These are phyloP conservation scores for Sinosuthora webbiana DNA, from an alignment of 2,113 vertebrate species.

Conservation along the genomic window DNA sequence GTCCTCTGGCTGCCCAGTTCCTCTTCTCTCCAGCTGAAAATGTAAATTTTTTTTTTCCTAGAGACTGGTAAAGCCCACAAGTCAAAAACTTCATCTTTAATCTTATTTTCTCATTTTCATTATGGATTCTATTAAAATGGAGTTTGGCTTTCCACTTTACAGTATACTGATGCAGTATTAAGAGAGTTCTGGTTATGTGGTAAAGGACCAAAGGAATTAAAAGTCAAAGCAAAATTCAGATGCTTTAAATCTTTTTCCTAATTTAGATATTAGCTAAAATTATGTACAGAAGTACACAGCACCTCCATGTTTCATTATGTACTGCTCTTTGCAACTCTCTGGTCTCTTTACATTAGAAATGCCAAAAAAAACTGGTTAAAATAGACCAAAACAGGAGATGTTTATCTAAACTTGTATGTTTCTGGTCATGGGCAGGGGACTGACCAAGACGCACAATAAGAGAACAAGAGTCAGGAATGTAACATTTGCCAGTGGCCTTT, in stretches of 20 bases:
- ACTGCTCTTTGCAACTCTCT: background rate
- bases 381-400: background rate
- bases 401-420: background rate
- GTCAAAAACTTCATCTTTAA: conserved; percentile 50
- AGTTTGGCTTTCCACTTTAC: conserved; percentile 3
- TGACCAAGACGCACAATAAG: background rate
- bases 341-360: background rate
- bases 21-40: conserved; percentile 22
- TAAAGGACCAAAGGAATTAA: background rate
- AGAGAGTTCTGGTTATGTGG: conserved; percentile 19
- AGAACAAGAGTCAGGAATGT: background rate
- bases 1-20: background rate
- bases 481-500: background rate
- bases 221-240: conserved; percentile 4
- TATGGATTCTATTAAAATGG: conserved; percentile 38
- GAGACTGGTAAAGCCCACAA: conserved; percentile 7
- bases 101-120: conserved; percentile 61
- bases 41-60: conserved; percentile 13
- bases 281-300: background rate
- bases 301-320: background rate
- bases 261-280: background rate
- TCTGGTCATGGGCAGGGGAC: background rate
- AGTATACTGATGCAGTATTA: conserved; percentile 32
- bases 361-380: background rate
- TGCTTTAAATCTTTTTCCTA: background rate